phyloP scores from a whole-genome alignment of 2,888 invertebrate species.

The Machimus rusticus region DNA sequence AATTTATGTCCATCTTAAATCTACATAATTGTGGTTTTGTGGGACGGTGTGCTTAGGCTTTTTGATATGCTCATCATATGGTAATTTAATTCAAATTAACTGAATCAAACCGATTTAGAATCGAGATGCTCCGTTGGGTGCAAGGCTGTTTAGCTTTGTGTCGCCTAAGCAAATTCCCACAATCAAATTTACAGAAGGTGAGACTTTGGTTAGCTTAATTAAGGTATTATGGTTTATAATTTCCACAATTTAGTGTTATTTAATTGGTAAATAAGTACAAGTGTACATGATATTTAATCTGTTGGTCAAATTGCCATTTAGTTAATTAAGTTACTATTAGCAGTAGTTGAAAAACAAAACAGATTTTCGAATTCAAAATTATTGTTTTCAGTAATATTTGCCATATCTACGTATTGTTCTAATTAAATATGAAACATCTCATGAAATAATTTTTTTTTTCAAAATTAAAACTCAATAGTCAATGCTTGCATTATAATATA shows the following conservation, averaged over 20 bases:
- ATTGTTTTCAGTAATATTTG: too few species aligned
- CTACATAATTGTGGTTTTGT: background rate
- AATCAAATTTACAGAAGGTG: background rate
- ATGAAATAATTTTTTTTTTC: too few species aligned
- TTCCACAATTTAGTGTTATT: background rate
- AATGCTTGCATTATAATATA: too few species aligned
- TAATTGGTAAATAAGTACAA: background rate
- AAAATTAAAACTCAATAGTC: too few species aligned
- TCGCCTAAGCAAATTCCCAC: background rate
- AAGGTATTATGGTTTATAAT: background rate
- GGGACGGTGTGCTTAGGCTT: background rate
- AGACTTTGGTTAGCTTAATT: background rate
- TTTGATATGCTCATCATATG: background rate
- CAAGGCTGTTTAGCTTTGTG: background rate
- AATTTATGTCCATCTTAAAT: background rate
- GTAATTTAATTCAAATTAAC: background rate
- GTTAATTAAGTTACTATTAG: too few species aligned
- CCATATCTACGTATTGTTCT: too few species aligned
- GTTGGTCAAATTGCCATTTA: too few species aligned
- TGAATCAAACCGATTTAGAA: background rate
- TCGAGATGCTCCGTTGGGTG: background rate
- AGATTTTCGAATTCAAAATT: too few species aligned
- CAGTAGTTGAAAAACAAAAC: too few species aligned
- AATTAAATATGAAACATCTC: too few species aligned
- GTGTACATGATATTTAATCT: too few species aligned